Evolutionary conservation across 2,113 vertebrate genomes (phyloP), one percentile per base, ranked within the genome.

Genomic region (Tichodroma muraria): DNA sequence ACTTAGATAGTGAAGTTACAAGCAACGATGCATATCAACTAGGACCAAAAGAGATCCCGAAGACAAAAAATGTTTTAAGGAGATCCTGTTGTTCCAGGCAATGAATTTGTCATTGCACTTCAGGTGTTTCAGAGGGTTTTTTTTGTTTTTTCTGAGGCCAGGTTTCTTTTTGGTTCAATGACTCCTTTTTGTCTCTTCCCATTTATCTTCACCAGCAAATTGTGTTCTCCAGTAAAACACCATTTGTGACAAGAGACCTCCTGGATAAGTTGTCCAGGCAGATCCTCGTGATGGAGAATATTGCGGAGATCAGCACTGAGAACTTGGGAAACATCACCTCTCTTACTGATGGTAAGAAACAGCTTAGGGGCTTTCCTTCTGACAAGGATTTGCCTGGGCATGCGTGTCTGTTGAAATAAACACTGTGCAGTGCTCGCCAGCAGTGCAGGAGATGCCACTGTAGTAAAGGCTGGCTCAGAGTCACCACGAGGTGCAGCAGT

Each of bases 191-290:
- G 22, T 82, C 33, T 31, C 47, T 96, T 89, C 70, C 20, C 7
- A 56, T 83, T 85, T 92, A 22, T 89, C 85, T 95, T 95, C 56
- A 70, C 78, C 93, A 98, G 98, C 98, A 99, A 99, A 95, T 98
- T 66, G 95, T 99, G 83, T 98, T 97, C 94, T 98, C 97, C 31
- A 98, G 98, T 85, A 97, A 98, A 94, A 97, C 97, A 28, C 95
- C 96, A 1, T 98, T 98, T 57, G 98, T 98, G 91, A 97, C 98
- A 20, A 98, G 96, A 93, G 97, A 96, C 68, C 97, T 98, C 59
- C 97, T 99, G 81, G 98, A 98, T 94, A 99, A 99, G 94, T 96
- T 99, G 31, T 98, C 98, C 1, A 93, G 94, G 69, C 99, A 99
- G 97, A 98, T 97, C 17, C 96, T 97, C 3, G 98, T 99, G 93